Evolutionary conservation across 2,113 vertebrate genomes (phyloP), one percentile per base, ranked within the genome.

Genomic region (Coryphaenoides rupestris): DNA sequence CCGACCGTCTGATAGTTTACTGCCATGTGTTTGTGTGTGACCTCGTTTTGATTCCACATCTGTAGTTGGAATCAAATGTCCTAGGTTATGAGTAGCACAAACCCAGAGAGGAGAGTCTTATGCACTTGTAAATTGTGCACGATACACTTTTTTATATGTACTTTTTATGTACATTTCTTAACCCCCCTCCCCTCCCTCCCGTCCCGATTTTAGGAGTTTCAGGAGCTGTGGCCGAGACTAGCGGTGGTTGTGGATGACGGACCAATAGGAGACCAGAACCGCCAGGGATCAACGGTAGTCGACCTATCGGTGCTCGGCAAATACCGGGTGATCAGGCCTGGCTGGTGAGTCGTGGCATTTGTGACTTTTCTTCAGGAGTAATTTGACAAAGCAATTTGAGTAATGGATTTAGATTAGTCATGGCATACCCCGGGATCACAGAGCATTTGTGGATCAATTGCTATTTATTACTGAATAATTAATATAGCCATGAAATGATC

Each of bases 271-370:
- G 92, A 93, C 19, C 21, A 90, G 72, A 96, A 88, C 72, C 94
- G 97, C 5, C 78, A 96, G 3, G 97, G 97, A 0, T 99, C 97
- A 0, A 99, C 97, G 1, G 97, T 98, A 63, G 85, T 99, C 3
- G 91, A 98, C 56, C 85, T 99, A 0, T 96, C 96, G 1, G 89
- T 92, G 0, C 69, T 89, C 0, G 93, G 93, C 45, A 94, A 87
- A 60, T 98, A 93, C 82, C 84, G 68, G 53, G 77, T 99, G 74
- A 94, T 99, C 69, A 89, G 97, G 64, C 86, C 93, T 19, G 97
- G 97, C 72, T 98, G 96, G 97, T 99, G 82, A 92, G 94, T 80
- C 2, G 17, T 23, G 9, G 9, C 4, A 28, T 3, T 22, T 17
- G 28, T 19, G 56, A 3, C n/a, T 21, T 19, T 24, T 40, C 33